Evolutionary conservation across 2,113 vertebrate genomes (phyloP), one percentile per base, ranked within the genome.

Genomic region (Oplegnathus fasciatus): DNA sequence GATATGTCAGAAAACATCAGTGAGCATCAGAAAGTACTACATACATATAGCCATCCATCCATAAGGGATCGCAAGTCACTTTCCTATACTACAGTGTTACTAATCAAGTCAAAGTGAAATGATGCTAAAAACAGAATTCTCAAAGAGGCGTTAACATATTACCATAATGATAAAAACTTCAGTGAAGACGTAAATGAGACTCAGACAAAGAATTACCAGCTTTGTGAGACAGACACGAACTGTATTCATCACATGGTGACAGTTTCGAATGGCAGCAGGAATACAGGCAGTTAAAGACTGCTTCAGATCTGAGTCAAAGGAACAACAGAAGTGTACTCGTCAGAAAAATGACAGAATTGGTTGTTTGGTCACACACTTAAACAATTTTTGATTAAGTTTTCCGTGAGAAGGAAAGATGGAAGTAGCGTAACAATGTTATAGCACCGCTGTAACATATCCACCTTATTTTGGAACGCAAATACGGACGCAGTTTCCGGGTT

Each of bases 1-100:
- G 37, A 85, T 64, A 40, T 70, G 76, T 85, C 83, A 75, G 50
- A 52, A 78, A 78, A 73, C 14, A 85, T 72, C 74, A 68, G 71
- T n/a, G 30, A 64, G 42, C 70, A 68, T 57, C 64, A 82, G 37
- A 52, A 46, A 60, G 58, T 10, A 24, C 22, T 50, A 37, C 44
- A 46, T 52, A 83, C n/a, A n/a, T n/a, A n/a, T n/a, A 66, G 24
- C 32, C 10, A 30, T 67, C 28, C 30, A 70, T 50, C 34, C 64
- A 69, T 40, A 11, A 28, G 71, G 40, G 60, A 80, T 64, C 15
- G 40, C 60, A 58, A 69, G 78, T 64, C 82, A 68, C 30, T 80
- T 34, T 37, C 7, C 17, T 8, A 5, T 17, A 20, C 26, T 5
- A 37, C 55, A 10, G 65, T 14, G 62, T 4, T 17, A 32, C 75